A percentile compares a stretch with the other conserved stretches of the same genome.
Evolutionary conservation across 2,888 invertebrate species (phyloP).

Genomic region (Polydrusus cervinus): DNA sequence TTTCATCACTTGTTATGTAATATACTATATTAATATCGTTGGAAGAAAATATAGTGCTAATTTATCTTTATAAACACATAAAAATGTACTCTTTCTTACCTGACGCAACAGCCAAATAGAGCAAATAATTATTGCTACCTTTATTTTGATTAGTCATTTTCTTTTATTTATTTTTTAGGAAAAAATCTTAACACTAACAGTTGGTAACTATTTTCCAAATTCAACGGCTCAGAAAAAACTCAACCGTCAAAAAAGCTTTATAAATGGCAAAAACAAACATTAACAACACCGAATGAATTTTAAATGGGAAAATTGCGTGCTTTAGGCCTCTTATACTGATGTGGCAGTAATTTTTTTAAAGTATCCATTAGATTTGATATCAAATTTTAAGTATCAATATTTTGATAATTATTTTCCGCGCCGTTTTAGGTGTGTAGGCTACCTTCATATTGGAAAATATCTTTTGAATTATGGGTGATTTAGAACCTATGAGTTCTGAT

Average conservation of each 20-base stretch:
- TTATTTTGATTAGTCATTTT: slow-evolving; percentile 1
- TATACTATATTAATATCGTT: too few species aligned
- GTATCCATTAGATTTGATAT: background rate
- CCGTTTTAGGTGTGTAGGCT: background rate
- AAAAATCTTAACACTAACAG: too few species aligned
- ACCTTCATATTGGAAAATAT: background rate
- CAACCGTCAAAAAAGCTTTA: slow-evolving; percentile 6
- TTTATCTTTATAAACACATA: too few species aligned
- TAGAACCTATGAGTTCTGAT: background rate
- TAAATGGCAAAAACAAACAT: background rate
- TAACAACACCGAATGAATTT: background rate
- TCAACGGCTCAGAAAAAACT: slow-evolving; percentile 23
- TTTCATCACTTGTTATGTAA: too few species aligned
- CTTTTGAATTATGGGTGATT: background rate
- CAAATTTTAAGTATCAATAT: background rate
- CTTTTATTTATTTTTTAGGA: too few species aligned
- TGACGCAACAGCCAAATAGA: slow-evolving; percentile 42
- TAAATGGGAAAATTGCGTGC: background rate
- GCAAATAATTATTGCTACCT: slow-evolving; percentile 17
- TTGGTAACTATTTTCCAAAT: slow-evolving; percentile 20
- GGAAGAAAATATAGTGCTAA: too few species aligned
- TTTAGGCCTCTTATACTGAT: background rate
- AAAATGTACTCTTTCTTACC: too few species aligned
- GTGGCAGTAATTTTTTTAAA: background rate
- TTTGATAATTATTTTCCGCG: slow-evolving; percentile 11